Conservation (phyloP, 2,113 vertebrate genomes). For the Dasyurus viverrinus region DNA sequence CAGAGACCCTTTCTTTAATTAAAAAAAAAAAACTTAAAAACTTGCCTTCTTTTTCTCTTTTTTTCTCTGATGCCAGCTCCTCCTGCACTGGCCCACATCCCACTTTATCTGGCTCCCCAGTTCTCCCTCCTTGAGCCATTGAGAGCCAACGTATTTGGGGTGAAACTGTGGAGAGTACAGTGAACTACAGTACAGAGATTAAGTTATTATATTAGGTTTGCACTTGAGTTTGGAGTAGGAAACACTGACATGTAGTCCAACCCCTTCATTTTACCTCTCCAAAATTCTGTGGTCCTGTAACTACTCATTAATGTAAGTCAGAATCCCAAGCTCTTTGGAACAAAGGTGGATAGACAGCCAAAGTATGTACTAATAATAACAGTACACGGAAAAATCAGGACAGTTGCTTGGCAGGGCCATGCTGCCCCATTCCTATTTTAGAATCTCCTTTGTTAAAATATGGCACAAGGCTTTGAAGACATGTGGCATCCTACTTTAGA, state of each 20-base stretch:
- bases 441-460: neutral
- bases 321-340: neutral
- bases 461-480: neutral
- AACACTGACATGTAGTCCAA: neutral
- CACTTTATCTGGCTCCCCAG: neutral
- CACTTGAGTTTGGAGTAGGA: neutral
- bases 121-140: neutral
- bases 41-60: neutral
- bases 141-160: neutral
- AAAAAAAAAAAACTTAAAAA: neutral
- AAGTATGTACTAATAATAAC: neutral
- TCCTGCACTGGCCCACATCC: neutral
- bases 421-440: neutral
- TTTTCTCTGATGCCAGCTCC: neutral
- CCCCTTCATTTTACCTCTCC: neutral
- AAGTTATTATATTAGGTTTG: neutral
- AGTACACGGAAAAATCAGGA: neutral
- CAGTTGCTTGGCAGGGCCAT: neutral
- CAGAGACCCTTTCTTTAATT: neutral
- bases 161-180: neutral
- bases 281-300: neutral
- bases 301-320: neutral
- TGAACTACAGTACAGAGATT: neutral
- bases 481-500: constrained; percentile 5
- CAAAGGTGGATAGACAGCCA: constrained; percentile 4